Conservation (phyloP, 2,888 invertebrate species). For the Hetaerina titia region DNA sequence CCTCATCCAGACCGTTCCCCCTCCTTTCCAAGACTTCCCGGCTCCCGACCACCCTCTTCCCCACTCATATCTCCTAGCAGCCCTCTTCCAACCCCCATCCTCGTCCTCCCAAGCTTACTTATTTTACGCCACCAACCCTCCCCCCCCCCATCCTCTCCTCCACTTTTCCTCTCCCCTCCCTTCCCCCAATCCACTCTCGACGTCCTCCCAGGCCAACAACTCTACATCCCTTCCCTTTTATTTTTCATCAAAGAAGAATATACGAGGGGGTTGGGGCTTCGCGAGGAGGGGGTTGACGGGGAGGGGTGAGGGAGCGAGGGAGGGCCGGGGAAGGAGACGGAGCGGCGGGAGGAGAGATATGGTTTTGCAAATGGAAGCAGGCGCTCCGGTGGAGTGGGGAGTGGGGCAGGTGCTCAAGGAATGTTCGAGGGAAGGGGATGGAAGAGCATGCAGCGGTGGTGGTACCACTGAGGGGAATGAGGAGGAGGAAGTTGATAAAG, state of each 20-base stretch:
- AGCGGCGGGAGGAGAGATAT: neutral
- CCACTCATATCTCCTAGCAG: neutral
- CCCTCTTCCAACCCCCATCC: neutral
- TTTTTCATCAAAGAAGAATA: constrained; percentile 67
- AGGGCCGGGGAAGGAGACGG: neutral
- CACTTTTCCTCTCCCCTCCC: neutral
- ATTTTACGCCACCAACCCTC: constrained; percentile 8
- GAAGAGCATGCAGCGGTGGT: neutral
- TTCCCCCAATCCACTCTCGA: neutral
- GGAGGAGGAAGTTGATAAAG: constrained; percentile 24
- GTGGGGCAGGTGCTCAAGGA: neutral
- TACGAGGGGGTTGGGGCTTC: constrained; percentile 43
- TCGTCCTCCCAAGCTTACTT: constrained; percentile 39
- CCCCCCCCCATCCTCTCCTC: neutral
- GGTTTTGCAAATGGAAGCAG: constrained; percentile 57
- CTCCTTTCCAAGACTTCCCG: neutral
- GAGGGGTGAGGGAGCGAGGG: neutral
- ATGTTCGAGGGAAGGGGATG: neutral
- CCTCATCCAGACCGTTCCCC: neutral
- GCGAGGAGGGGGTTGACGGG: neutral
- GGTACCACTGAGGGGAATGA: neutral
- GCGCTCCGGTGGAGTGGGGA: neutral
- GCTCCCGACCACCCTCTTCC: neutral
- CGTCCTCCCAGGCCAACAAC: neutral
- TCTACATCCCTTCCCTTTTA: constrained; percentile 33